phyloP scores from a whole-genome alignment of 2,113 vertebrate species.

The Psephotus haematonotus region DNA sequence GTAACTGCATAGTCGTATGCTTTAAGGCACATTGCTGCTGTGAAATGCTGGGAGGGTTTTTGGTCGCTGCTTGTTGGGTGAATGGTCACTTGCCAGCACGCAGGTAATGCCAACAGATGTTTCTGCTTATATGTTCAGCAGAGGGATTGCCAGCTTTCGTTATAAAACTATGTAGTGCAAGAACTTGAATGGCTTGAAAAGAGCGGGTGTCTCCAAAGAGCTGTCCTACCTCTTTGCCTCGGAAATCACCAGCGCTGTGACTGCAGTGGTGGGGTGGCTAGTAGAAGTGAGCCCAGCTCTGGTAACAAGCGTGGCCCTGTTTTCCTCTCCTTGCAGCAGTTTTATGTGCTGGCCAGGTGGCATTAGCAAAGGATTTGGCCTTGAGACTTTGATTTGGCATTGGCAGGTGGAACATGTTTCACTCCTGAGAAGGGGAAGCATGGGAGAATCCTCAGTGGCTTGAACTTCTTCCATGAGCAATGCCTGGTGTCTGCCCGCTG shows the following conservation, averaged over 20 bases:
- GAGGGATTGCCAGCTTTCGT: not conserved
- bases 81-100: fast-evolving
- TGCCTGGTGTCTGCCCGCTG: not conserved
- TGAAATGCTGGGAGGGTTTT: not conserved
- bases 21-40: not conserved
- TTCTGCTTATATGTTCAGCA: not conserved
- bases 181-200: not conserved
- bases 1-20: not conserved
- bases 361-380: not conserved
- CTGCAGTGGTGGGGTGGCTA: not conserved
- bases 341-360: not conserved
- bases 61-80: not conserved
- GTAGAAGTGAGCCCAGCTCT: not conserved
- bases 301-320: not conserved
- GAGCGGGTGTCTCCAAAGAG: not conserved
- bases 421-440: not conserved
- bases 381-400: not conserved
- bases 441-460: not conserved
- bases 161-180: not conserved
- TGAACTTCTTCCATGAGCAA: not conserved
- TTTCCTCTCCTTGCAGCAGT: not conserved
- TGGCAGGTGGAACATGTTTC: fast-evolving
- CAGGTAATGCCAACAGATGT: not conserved
- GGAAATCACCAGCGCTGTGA: not conserved
- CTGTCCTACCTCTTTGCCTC: not conserved